These are phyloP conservation scores for Ophioninae sp. DNA, from an alignment of 2,888 invertebrate species.

Conservation along the genomic window DNA sequence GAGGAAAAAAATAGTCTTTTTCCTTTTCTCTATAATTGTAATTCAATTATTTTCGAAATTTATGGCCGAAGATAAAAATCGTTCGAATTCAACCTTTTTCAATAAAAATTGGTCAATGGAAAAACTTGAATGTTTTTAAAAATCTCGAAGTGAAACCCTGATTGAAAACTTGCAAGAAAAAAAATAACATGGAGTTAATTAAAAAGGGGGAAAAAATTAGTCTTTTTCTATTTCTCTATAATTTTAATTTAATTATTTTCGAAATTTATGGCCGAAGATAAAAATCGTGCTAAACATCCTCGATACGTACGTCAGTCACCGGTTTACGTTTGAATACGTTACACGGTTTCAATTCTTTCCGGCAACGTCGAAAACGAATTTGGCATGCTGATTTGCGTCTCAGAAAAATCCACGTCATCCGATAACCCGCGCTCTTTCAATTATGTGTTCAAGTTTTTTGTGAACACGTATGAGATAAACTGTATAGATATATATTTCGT, in stretches of 20 bases:
- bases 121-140: background rate
- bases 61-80: background rate
- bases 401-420: constrained; percentile 28
- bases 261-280: background rate
- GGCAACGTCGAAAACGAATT: constrained; percentile 9
- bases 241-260: background rate
- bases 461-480: constrained; percentile 1
- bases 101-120: background rate
- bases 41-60: background rate
- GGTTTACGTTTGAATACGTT: background rate
- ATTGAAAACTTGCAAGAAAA: background rate
- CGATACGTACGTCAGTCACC: background rate
- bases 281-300: background rate
- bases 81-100: background rate
- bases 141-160: background rate
- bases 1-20: background rate
- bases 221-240: too few relatives aligned
- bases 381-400: constrained; percentile 43
- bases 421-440: constrained; percentile 21
- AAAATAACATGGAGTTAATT: background rate
- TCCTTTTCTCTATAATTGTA: too few relatives aligned
- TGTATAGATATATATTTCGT: too few relatives aligned
- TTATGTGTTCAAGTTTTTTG: constrained; percentile 9
- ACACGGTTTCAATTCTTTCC: background rate
- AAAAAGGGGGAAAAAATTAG: background rate